Base-by-base conservation (phyloP, 2,797 vertebrate species). In the Enteromius anoplus region DNA sequence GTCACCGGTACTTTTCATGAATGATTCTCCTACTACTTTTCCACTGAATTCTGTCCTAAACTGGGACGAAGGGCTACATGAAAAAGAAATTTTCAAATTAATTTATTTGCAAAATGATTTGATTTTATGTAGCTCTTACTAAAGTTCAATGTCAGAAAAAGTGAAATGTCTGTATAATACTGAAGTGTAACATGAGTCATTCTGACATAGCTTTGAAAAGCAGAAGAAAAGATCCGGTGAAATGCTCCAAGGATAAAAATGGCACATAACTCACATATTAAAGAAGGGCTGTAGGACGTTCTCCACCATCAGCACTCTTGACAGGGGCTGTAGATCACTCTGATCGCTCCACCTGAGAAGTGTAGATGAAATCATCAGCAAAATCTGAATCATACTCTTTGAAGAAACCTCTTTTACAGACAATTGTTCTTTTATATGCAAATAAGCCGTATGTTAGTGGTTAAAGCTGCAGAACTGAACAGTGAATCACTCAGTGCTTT, bases 11-110 rank as follows among this genome's bases (percentile, higher is more conserved):
- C 29, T 91, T n/a, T 87, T 93, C 95, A 97, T 96, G 80, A 95
- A 96, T 0, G 95, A 94, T 87, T 99, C 97, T 0, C 97, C 97
- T 58, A 92, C 91, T 89, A 98, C 96, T 7, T 86, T 78, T 58
- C 98, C 97, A 2, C 96, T 93, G 90, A 97, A 98, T 88, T 93
- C 92, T 0, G 91, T 87, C 73, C 92, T 93, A 42, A 88, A 75
- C 0, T 89, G 84, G 0, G 82, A 45, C 2, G 55, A 86, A 29
- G 84, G 64, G 75, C 96, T 97, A 90, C 75, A 58, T 14, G 42
- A 40, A 47, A 45, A n/a, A 49, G 4, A 53, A 12, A 32, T 40
- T n/a, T 73, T 17, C 21, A 45, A 34, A 75, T 4, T 21, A 23
- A 26, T 34, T 14, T 60, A 60, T 42, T 60, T 26, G 34, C 34